Base-by-base conservation (phyloP, 2,888 invertebrate genomes). In the Deroplatys truncata region DNA sequence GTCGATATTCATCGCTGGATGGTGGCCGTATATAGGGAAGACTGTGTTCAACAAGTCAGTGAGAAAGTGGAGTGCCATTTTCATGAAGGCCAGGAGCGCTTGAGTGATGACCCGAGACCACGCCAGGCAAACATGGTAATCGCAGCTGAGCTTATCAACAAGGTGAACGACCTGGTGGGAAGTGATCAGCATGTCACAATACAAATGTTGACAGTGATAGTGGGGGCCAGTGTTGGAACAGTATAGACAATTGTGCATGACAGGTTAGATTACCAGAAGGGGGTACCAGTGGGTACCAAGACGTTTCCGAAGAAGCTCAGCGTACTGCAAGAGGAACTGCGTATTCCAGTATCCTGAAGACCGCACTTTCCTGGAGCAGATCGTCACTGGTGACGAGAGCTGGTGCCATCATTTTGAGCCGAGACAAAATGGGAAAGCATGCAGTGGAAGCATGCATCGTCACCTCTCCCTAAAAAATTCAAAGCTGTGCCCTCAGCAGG, bases 41-140 rank as follows among this genome's bases (percentile, higher is more conserved):
- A 82, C 5, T 8, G 9, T n/a, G 82, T 82, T 8, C 82, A 8
- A 82, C 85, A 85, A 29, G 85, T 85, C 43, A 85, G 85, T 85
- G 31, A 85, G 85, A 85, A 85, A 85, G 85, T 85, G 85, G 85
- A 35, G 8, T 85, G 85, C 85, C 72, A 4, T 49, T 13, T 0
- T n/a, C n/a, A n/a, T n/a, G n/a, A n/a, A n/a, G n/a, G n/a, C n/a
- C n/a, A n/a, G n/a, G n/a, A n/a, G 82, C 0, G 82, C 2, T 82
- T 82, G 29, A 88, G 72, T 28, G 88, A 88, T 82, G 88, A 88
- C 72, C 15, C 82, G 43, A 88, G 88, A 88, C 88, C 88, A 72
- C 35, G 88, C 28, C 72, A 88, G 9, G 82, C 83, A 72, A 72
- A 88, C 88, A 88, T 28, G 28, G 43, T 88, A 88, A 88, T 88